Percentiles rank a stretch among this genome's conserved stretches.
These are phyloP conservation scores for Triops cancriformis DNA, from an alignment of 1,140 invertebrate genomes.

Conservation along the genomic window DNA sequence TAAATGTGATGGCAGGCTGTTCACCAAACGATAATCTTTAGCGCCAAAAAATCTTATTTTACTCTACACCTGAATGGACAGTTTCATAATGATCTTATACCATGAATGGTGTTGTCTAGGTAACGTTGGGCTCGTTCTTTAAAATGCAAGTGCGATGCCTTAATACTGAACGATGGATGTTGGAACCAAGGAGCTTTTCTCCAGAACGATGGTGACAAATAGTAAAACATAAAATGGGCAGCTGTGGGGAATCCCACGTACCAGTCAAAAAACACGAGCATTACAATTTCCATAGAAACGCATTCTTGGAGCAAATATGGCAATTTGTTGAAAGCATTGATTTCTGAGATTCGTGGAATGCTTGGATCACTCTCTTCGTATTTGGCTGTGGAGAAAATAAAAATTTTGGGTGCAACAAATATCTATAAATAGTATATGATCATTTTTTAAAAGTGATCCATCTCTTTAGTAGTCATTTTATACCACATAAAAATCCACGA, in stretches of 20 bases:
- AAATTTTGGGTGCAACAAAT: not conserved
- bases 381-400: not conserved
- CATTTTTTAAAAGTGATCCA: too few relatives aligned
- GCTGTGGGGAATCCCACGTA: not conserved
- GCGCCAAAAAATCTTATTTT: too few relatives aligned
- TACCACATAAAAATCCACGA: too few relatives aligned
- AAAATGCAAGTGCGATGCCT: not conserved
- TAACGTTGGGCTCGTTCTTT: not conserved
- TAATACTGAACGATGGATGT: not conserved
- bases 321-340: not conserved
- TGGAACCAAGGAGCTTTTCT: not conserved
- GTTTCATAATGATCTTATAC: not conserved
- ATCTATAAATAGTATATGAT: too few relatives aligned
- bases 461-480: too few relatives aligned
- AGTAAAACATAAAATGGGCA: not conserved
- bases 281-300: constrained; percentile 2
- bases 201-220: not conserved
- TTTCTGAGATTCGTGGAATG: constrained; percentile 5
- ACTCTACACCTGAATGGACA: too few relatives aligned
- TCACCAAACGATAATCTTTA: not conserved
- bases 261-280: not conserved
- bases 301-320: not conserved
- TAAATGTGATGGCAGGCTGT: not conserved
- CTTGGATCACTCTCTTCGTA: not conserved
- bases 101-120: not conserved